Conservation (phyloP, 1,140 invertebrate genomes). For the Caenorhabditis tropicalis region DNA sequence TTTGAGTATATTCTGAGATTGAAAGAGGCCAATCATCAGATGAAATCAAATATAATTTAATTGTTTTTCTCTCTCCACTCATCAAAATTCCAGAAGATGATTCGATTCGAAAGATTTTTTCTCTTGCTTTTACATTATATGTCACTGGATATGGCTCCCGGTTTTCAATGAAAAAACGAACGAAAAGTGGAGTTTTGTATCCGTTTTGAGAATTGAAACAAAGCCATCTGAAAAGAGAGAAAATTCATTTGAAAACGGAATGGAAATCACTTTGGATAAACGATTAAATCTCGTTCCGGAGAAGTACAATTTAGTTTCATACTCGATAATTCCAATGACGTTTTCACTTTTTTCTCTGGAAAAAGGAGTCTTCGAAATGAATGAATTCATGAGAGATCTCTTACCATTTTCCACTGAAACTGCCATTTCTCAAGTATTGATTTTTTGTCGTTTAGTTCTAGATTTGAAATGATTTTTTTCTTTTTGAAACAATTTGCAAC, state of each 20-base stretch:
- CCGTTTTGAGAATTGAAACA: conserved; percentile 4
- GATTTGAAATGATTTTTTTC: too few species aligned
- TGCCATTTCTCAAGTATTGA: too few species aligned
- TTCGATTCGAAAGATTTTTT: background rate
- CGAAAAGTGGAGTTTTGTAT: conserved; percentile 15
- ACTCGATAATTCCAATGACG: background rate
- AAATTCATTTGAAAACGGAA: background rate
- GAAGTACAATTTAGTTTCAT: conserved; percentile 4
- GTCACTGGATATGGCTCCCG: background rate
- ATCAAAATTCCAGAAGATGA: conserved; percentile 5
- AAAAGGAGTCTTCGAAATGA: background rate
- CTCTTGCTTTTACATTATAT: background rate
- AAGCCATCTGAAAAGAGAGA: background rate
- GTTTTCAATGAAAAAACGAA: background rate
- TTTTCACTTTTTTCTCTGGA: background rate
- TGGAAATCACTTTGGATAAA: conserved; percentile 7
- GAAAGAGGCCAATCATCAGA: conserved; percentile 20
- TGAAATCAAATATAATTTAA: conserved; percentile 1
- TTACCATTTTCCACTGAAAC: too few species aligned
- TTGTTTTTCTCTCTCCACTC: background rate
- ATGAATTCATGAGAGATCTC: too few species aligned
- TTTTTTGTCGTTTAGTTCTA: too few species aligned
- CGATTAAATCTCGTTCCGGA: background rate
- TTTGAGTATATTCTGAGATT: background rate
- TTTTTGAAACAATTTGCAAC: background rate